Conservation (phyloP, 1,140 invertebrate genomes). For the Leptinotarsa texana region DNA sequence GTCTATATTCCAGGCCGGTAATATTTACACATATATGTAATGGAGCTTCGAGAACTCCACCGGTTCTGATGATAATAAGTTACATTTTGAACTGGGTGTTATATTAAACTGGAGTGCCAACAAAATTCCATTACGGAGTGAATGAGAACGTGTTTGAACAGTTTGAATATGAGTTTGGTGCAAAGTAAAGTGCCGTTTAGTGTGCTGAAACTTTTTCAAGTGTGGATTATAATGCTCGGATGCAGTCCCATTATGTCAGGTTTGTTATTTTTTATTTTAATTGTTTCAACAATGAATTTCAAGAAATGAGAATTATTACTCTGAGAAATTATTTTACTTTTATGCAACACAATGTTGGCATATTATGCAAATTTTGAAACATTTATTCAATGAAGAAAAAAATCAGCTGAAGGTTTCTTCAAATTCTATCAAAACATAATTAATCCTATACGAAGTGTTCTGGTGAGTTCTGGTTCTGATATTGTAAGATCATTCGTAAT, state of each 20-base stretch:
- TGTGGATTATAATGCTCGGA: constrained; percentile 23
- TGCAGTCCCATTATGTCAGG: constrained; percentile 19
- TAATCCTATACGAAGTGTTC: too few relatives aligned
- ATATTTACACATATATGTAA: constrained; percentile 20
- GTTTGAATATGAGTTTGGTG: constrained; percentile 25
- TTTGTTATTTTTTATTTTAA: constrained; percentile 20
- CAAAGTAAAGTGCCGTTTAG: constrained; percentile 22
- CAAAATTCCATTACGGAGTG: constrained; percentile 7
- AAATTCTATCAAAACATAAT: too few relatives aligned
- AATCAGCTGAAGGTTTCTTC: too few relatives aligned
- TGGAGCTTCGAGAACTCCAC: constrained; percentile 9
- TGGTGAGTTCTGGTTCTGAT: too few relatives aligned
- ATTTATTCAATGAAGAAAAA: too few relatives aligned
- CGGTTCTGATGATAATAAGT: constrained; percentile 19
- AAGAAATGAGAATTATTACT: not conserved
- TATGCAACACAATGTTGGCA: too few relatives aligned
- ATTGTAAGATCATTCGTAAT: too few relatives aligned
- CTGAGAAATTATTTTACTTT: not conserved
- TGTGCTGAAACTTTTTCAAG: constrained; percentile 21
- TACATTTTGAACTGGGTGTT: constrained; percentile 8
- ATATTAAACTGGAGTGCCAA: constrained; percentile 9
- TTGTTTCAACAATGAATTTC: not conserved
- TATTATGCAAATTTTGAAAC: too few relatives aligned
- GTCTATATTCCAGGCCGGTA: constrained; percentile 8
- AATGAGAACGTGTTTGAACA: constrained; percentile 10